Conservation (phyloP, 2,797 vertebrate species). For the Ceryle rudis region DNA sequence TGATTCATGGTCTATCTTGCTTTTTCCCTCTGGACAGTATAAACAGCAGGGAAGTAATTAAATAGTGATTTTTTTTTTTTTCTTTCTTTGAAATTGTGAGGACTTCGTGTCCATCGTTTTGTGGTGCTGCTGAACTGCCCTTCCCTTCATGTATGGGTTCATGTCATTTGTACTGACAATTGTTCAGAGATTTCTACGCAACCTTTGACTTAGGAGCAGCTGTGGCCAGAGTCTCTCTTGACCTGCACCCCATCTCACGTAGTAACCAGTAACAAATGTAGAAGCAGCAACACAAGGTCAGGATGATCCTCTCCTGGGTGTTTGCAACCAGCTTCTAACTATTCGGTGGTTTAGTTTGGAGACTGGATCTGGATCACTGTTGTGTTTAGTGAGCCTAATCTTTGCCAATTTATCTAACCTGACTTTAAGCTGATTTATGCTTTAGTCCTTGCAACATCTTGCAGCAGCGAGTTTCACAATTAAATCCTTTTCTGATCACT, state of each 20-base stretch:
- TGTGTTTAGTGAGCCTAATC: neutral
- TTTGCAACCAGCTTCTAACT: neutral
- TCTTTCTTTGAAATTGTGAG: neutral
- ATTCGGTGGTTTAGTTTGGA: neutral
- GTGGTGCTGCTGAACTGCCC: neutral
- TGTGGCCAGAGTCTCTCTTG: neutral
- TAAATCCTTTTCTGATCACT: neutral
- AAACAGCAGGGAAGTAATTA: neutral
- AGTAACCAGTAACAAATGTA: neutral
- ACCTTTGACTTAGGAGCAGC: neutral
- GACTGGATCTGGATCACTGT: neutral
- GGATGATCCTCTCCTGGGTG: neutral
- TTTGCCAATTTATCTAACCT: neutral
- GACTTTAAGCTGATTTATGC: neutral
- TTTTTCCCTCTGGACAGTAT: neutral
- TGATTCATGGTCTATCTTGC: neutral
- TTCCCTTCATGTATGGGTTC: accelerated
- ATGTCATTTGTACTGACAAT: neutral
- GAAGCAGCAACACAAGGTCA: neutral
- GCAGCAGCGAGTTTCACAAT: neutral
- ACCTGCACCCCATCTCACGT: neutral
- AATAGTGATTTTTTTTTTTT: neutral
- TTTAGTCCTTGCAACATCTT: neutral
- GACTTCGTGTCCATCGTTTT: neutral
- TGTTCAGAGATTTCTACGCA: neutral